A percentile compares a stretch with the other conserved stretches of the same genome.
Conservation (phyloP, 2,797 vertebrate species). For the Notolabrus celidotus region DNA sequence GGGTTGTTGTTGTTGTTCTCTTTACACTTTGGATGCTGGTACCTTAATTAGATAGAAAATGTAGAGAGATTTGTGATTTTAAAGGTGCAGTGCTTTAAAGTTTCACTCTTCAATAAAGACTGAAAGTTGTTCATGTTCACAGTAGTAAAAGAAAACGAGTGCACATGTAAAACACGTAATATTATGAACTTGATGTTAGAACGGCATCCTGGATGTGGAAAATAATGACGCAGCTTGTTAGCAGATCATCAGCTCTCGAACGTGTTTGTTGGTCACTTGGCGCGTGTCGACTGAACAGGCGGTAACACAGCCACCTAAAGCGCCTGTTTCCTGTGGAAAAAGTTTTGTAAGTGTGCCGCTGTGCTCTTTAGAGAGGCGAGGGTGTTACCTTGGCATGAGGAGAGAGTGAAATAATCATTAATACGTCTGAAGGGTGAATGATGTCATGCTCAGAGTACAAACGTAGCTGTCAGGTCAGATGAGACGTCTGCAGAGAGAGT, state of each 20-base stretch:
- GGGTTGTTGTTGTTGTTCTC: too few relatives aligned
- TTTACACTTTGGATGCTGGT: too few relatives aligned
- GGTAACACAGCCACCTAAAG: slow-evolving; percentile 16
- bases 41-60: too few relatives aligned
- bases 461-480: slow-evolving; percentile 36
- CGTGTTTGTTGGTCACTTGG: slow-evolving; percentile 28
- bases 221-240: neutral
- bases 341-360: slow-evolving; percentile 39
- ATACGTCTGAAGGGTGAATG: slow-evolving; percentile 74
- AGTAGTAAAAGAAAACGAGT: too few relatives aligned
- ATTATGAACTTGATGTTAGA: too few relatives aligned
- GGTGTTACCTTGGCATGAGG: slow-evolving; percentile 66
- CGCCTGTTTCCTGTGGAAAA: slow-evolving; percentile 68
- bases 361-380: slow-evolving; percentile 38
- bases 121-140: too few relatives aligned
- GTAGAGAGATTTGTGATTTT: too few relatives aligned
- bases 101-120: too few relatives aligned
- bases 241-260: slow-evolving; percentile 32
- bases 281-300: slow-evolving; percentile 29
- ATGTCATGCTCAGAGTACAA: slow-evolving; percentile 66
- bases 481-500: slow-evolving; percentile 36
- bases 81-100: too few relatives aligned
- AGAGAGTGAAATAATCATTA: slow-evolving; percentile 72
- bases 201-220: too few relatives aligned
- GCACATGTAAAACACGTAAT: too few relatives aligned